A percentile compares a stretch with the other conserved stretches of the same genome.
These are phyloP conservation scores for Atta texana DNA, from an alignment of 1,140 invertebrate species.

Conservation along the genomic window DNA sequence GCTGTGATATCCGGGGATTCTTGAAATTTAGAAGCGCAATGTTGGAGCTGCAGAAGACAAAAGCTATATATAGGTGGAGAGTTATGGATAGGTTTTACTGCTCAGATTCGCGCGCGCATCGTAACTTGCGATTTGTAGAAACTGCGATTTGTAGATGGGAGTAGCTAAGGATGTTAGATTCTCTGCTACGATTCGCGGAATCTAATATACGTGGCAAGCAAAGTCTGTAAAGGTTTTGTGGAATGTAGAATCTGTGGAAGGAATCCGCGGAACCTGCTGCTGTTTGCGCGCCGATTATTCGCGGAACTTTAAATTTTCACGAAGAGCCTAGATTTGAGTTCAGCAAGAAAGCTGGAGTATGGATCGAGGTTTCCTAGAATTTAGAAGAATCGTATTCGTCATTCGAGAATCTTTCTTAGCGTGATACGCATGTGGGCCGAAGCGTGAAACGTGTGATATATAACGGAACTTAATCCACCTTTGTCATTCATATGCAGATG, in stretches of 20 bases:
- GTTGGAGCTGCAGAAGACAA: neutral
- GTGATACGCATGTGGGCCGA: neutral
- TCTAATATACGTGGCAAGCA: slow-evolving; percentile 45
- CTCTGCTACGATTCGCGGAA: slow-evolving; percentile 37
- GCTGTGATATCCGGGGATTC: slow-evolving; percentile 19
- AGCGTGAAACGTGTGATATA: slow-evolving; percentile 47
- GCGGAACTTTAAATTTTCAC: slow-evolving; percentile 40
- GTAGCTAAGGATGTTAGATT: slow-evolving; percentile 14
- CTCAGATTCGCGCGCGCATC: slow-evolving; percentile 2
- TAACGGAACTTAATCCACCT: slow-evolving; percentile 32
- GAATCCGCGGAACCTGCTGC: slow-evolving; percentile 9
- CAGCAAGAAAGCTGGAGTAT: slow-evolving; percentile 12
- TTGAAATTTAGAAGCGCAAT: slow-evolving; percentile 41
- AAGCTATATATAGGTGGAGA: neutral
- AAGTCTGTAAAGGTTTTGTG: slow-evolving; percentile 35
- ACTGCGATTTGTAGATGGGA: slow-evolving; percentile 17
- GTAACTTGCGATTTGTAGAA: slow-evolving; percentile 27
- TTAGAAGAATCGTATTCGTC: slow-evolving; percentile 12
- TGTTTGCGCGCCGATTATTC: slow-evolving; percentile 34
- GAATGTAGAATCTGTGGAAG: slow-evolving; percentile 14
- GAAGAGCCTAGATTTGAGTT: slow-evolving; percentile 24
- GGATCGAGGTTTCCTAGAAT: slow-evolving; percentile 14
- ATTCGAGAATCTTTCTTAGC: neutral
- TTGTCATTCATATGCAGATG: slow-evolving; percentile 56
- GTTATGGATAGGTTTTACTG: slow-evolving; percentile 49